Evolutionary conservation across 2,888 invertebrate genomes (phyloP).

Genomic region (Apodemia hepburni): DNA sequence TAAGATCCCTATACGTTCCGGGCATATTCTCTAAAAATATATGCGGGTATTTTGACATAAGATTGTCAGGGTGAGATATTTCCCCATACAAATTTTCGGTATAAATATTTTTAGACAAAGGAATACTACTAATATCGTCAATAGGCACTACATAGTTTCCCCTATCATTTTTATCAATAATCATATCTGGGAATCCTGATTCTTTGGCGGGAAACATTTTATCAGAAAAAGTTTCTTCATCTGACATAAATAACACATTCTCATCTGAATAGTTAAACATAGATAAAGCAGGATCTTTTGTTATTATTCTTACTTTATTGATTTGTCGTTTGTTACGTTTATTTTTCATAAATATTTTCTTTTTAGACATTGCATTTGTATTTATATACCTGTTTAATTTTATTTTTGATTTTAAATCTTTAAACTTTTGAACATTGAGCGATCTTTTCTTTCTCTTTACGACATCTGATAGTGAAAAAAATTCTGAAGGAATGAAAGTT

Average conservation of each 20-base stretch:
- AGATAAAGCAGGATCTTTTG: constrained; percentile 43
- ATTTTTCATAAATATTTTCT: constrained; percentile 45
- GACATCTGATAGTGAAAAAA: constrained; percentile 45
- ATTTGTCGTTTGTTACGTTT: constrained; percentile 57
- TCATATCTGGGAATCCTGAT: constrained; percentile 36
- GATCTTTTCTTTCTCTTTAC: constrained; percentile 50
- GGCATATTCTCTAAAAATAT: constrained; percentile 54
- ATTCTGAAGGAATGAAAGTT: constrained; percentile 39
- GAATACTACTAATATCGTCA: constrained; percentile 29
- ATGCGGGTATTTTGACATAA: constrained; percentile 66
- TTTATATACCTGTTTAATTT: constrained; percentile 51
- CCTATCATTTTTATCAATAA: constrained; percentile 31
- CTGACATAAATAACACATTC: constrained; percentile 50
- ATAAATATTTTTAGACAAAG: constrained; percentile 23
- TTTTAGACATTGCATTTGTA: constrained; percentile 45
- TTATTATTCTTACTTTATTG: constrained; percentile 55
- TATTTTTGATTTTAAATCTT: constrained; percentile 47
- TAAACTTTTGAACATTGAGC: constrained; percentile 43
- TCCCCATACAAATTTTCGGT: constrained; percentile 38
- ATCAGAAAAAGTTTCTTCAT: constrained; percentile 52
- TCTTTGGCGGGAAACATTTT: constrained; percentile 46
- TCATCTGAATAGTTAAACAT: constrained; percentile 43
- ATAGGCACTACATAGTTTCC: constrained; percentile 38
- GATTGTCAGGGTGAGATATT: constrained; percentile 42
- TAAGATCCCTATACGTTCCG: constrained; percentile 29